These are phyloP conservation scores for Gracilinanus agilis DNA, from an alignment of 2,113 vertebrate species.

Conservation along the genomic window DNA sequence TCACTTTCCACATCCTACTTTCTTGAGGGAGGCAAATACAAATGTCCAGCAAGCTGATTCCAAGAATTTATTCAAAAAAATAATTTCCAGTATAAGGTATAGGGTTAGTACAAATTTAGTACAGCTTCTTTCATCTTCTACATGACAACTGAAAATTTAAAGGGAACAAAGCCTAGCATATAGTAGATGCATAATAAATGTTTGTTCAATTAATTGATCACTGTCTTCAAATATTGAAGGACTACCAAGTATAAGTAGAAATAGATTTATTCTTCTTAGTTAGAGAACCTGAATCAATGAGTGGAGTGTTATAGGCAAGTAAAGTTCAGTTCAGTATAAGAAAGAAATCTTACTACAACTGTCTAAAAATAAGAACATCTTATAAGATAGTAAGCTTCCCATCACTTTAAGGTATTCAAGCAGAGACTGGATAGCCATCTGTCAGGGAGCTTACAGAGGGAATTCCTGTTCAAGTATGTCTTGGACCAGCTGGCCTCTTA, in stretches of 20 bases:
- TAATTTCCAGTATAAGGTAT: neutral
- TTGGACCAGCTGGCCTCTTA: neutral
- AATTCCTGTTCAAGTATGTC: neutral
- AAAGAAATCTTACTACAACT: neutral
- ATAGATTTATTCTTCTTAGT: neutral
- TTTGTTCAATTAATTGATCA: constrained; percentile 3
- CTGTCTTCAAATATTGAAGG: neutral
- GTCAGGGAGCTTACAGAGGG: neutral
- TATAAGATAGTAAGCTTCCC: neutral
- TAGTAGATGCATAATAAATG: constrained; percentile 3
- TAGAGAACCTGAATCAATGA: neutral
- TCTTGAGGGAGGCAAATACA: neutral
- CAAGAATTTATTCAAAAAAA: neutral
- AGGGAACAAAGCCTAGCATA: neutral
- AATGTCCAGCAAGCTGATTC: neutral
- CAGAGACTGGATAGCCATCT: neutral
- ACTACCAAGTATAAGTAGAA: neutral
- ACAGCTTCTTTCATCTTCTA: neutral
- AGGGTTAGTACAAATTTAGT: neutral
- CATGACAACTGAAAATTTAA: neutral
- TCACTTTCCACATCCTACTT: neutral
- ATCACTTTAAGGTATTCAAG: neutral
- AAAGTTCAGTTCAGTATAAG: neutral
- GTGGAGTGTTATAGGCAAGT: neutral
- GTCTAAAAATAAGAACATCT: neutral